Percentiles rank a stretch among this genome's conserved stretches.
phyloP scores from a whole-genome alignment of 1,140 invertebrate species.

The Mya arenaria region DNA sequence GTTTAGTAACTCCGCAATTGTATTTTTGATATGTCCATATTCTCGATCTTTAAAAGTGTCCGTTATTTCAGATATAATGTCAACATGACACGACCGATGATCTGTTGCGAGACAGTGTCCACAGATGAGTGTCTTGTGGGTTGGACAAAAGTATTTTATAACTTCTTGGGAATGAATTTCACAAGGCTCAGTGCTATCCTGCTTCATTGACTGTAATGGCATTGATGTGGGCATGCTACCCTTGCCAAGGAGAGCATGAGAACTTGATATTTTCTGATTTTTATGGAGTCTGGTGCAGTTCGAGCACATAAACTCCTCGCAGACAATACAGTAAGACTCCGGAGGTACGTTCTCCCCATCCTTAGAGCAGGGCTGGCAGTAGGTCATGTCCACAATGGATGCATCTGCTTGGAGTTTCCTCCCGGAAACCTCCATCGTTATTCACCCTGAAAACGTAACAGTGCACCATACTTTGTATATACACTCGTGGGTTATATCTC shows the following conservation, averaged over 20 bases:
- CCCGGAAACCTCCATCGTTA: background rate
- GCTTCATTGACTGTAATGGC: background rate
- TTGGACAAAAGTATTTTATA: background rate
- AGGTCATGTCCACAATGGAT: background rate
- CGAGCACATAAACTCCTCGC: background rate
- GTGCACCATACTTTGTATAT: background rate
- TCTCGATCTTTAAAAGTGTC: background rate
- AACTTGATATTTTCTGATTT: background rate
- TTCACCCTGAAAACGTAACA: background rate
- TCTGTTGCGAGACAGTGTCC: background rate
- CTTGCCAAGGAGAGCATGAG: background rate
- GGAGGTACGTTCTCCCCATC: background rate
- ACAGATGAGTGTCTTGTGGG: no score
- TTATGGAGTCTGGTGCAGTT: background rate
- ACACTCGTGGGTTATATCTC: background rate
- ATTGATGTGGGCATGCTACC: background rate
- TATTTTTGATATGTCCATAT: background rate
- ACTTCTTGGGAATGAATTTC: background rate
- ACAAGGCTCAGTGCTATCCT: background rate
- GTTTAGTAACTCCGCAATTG: background rate
- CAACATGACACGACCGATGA: background rate
- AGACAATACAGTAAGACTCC: background rate
- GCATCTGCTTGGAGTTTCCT: background rate
- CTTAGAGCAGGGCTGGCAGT: background rate
- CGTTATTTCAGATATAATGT: background rate